Base-by-base conservation (phyloP, 2,797 vertebrate species). In the Sandelia bainsii region DNA sequence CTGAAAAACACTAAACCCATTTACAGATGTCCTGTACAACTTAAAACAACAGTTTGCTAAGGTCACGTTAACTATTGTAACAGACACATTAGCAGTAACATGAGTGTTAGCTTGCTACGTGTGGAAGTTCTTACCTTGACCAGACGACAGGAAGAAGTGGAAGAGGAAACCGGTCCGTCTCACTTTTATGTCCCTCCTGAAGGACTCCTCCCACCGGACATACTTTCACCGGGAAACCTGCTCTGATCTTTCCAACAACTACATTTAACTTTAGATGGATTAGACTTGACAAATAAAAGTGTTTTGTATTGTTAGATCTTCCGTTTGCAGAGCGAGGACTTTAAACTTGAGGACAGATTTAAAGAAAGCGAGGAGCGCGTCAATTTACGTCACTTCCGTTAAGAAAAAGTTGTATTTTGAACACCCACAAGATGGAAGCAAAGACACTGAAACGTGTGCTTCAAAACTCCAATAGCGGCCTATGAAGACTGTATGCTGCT, bases 151-250 rank as follows among this genome's bases (percentile, higher is more conserved):
- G 0, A 87, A 68, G 63, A 91, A 91, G 39, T 69, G 88, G 46
- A 60, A 27, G 61, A 49, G 0, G 0, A 0, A 7, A 0, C 0
- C 0, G 75, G 78, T 45, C 51, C 59, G 7, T 45, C 56, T 3
- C 7, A 0, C 0, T 76, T 91, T 86, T 92, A 91, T 90, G 0
- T 58, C 67, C 74, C 1, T 7, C 0, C 10, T 12, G n/a, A 1
- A 48, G 0, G 54, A 45, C 87, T 81, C 88, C 90, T 53, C 89
- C 89, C 72, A 78, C 46, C 52, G 10, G 27, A 8, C 0, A 6
- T 25, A 32, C n/a, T 1, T 19, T 32, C 1, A 44, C 54, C 52
- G 19, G 46, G 19, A 34, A 45, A n/a, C 12, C 20, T 2, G 1
- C 57, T n/a, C 19, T 1, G 16, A 20, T 1, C 3, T 44, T 37